Percentiles rank a stretch among this genome's conserved stretches.
phyloP scores from a whole-genome alignment of 2,797 vertebrate genomes.

The Labroides dimidiatus region DNA sequence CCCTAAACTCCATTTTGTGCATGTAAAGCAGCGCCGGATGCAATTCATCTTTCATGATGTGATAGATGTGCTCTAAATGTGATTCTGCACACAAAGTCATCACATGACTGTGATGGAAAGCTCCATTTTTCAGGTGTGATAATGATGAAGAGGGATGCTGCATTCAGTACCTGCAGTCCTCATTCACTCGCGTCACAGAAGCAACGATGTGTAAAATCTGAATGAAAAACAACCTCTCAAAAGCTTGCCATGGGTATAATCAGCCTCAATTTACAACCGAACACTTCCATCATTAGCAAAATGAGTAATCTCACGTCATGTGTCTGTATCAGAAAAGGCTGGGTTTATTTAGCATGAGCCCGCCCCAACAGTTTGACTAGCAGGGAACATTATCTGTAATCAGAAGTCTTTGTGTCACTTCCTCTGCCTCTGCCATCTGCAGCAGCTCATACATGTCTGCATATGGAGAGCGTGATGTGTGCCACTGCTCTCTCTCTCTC shows the following conservation, averaged over 20 bases:
- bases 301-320: constrained; percentile 66
- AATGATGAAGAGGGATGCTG: constrained; percentile 47
- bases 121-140: constrained; percentile 49
- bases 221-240: constrained; percentile 62
- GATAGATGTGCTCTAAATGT: constrained; percentile 18
- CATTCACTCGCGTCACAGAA: constrained; percentile 47
- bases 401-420: constrained; percentile 83
- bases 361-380: constrained; percentile 73
- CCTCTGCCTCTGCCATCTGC: constrained; percentile 80
- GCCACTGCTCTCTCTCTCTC: constrained; percentile 35
- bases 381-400: constrained; percentile 81
- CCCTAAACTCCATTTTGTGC: constrained; percentile 10
- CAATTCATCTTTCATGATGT: constrained; percentile 28
- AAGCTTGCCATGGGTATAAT: constrained; percentile 74
- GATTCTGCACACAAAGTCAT: constrained; percentile 18
- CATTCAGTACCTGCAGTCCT: constrained; percentile 33
- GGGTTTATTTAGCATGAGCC: constrained; percentile 71
- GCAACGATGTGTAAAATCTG: constrained; percentile 55
- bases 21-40: background rate
- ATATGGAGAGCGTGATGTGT: constrained; percentile 4
- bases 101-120: constrained; percentile 32
- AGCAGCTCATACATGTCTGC: constrained; percentile 40
- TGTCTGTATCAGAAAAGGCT: constrained; percentile 56
- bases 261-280: constrained; percentile 73
- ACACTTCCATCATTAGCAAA: constrained; percentile 72